Conservation (phyloP, 2,888 invertebrate genomes). For the Lasioglossum figueresi region DNA sequence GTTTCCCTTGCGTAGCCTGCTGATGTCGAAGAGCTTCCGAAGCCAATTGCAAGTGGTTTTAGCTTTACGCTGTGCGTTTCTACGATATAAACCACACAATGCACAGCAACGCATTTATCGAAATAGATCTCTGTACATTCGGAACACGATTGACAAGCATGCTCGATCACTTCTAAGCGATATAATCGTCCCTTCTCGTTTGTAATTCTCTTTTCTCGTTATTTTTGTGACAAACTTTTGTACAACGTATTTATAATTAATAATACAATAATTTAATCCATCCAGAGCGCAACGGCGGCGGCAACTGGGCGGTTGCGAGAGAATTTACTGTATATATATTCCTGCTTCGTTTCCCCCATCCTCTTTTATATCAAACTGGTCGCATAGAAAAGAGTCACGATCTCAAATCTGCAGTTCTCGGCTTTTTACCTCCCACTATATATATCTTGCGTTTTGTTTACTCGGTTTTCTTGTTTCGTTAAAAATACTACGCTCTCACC, state of each 20-base stretch:
- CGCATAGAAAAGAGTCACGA: conserved; percentile 73
- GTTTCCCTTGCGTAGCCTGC: too few relatives aligned
- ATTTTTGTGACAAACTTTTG: conserved; percentile 71
- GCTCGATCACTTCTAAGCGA: neutral
- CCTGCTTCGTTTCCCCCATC: conserved; percentile 47
- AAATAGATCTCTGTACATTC: neutral
- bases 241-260: conserved; percentile 69
- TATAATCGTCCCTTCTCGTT: conserved; percentile 51
- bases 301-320: conserved; percentile 31
- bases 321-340: conserved; percentile 44
- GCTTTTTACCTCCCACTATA: too few relatives aligned
- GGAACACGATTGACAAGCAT: neutral
- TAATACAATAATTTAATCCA: conserved; percentile 58
- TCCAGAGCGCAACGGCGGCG: conserved; percentile 40
- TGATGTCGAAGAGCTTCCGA: too few relatives aligned
- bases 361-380: conserved; percentile 63
- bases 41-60: neutral
- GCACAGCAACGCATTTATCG: neutral
- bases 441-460: neutral
- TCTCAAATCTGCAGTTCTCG: conserved; percentile 44
- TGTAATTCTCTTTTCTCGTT: conserved; percentile 18
- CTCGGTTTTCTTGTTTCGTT: conserved; percentile 15
- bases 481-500: conserved; percentile 58
- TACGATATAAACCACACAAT: neutral
- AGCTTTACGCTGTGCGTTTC: too few relatives aligned